A percentile compares a stretch with the other conserved stretches of the same genome.
Evolutionary conservation across 1,140 invertebrate genomes (phyloP).

Genomic region (Papilio polyxenes): DNA sequence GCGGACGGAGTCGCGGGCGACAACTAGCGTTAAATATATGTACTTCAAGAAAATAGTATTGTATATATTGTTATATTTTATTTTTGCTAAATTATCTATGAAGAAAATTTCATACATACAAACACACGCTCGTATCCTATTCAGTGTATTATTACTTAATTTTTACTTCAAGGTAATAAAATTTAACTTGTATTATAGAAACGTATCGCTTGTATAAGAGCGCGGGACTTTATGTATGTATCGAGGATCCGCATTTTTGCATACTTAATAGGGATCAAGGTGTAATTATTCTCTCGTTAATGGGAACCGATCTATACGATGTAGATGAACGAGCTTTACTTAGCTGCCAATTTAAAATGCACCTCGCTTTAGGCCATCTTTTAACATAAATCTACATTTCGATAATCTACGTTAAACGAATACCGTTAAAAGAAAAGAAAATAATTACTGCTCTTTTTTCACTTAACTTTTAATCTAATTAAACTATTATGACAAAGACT

Average conservation of each 20-base stretch:
- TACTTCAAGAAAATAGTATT: too few species aligned
- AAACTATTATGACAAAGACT: too few species aligned
- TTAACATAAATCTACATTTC: slow-evolving; percentile 61
- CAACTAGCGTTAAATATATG: too few species aligned
- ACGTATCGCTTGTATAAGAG: slow-evolving; percentile 43
- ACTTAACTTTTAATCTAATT: too few species aligned
- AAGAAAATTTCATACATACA: too few species aligned
- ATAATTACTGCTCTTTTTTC: not conserved
- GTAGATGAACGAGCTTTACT: slow-evolving; percentile 50
- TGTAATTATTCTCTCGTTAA: slow-evolving; percentile 78
- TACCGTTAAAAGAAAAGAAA: not conserved
- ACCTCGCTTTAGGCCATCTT: slow-evolving; percentile 46
- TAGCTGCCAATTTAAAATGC: slow-evolving; percentile 57
- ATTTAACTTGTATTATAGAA: not conserved
- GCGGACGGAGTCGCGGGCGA: too few species aligned
- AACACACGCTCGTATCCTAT: too few species aligned
- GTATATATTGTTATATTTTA: too few species aligned
- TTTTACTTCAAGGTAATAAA: not conserved
- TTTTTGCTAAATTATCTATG: too few species aligned
- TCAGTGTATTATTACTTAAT: not conserved
- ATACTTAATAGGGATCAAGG: slow-evolving; percentile 76
- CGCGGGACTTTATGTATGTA: slow-evolving; percentile 70
- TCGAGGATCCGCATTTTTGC: slow-evolving; percentile 74
- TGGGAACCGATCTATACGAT: slow-evolving; percentile 63
- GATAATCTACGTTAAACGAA: slow-evolving; percentile 25